Evolutionary conservation across 2,888 invertebrate species (phyloP).

Genomic region (Drosophila emarginata): DNA sequence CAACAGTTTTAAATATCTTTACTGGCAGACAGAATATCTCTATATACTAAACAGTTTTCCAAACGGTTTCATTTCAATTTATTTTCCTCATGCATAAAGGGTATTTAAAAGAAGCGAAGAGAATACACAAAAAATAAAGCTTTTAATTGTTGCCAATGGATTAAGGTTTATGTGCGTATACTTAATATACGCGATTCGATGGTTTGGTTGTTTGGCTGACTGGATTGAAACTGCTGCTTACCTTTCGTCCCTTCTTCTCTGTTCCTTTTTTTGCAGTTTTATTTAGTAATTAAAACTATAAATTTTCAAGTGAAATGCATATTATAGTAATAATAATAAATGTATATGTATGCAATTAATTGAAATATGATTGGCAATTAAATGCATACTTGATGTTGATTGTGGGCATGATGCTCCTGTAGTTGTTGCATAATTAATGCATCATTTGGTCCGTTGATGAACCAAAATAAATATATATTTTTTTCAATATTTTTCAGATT

Average conservation of each 20-base stretch:
- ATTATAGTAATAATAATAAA: slow-evolving; percentile 52
- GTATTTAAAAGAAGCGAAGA: neutral
- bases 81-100: neutral
- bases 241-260: neutral
- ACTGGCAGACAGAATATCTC: no score
- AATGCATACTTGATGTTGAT: slow-evolving; percentile 57
- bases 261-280: slow-evolving; percentile 5
- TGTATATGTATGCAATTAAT: slow-evolving; percentile 70
- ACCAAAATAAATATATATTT: no score
- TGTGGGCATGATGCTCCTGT: slow-evolving; percentile 62
- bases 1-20: no score
- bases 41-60: no score
- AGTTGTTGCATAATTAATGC: slow-evolving; percentile 54
- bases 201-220: slow-evolving; percentile 11
- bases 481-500: neutral
- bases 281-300: slow-evolving; percentile 65
- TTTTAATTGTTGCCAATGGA: slow-evolving; percentile 74
- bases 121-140: slow-evolving; percentile 51
- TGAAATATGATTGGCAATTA: slow-evolving; percentile 78
- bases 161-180: slow-evolving; percentile 69
- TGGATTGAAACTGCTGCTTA: slow-evolving; percentile 1
- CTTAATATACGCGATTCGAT: slow-evolving; percentile 56
- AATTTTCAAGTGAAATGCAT: slow-evolving; percentile 56
- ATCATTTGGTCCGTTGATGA: slow-evolving; percentile 18
- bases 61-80: neutral